Percentiles rank a stretch among this genome's conserved stretches.
Conservation (phyloP, 2,888 invertebrate genomes). For the Strigamia transsilvanica region DNA sequence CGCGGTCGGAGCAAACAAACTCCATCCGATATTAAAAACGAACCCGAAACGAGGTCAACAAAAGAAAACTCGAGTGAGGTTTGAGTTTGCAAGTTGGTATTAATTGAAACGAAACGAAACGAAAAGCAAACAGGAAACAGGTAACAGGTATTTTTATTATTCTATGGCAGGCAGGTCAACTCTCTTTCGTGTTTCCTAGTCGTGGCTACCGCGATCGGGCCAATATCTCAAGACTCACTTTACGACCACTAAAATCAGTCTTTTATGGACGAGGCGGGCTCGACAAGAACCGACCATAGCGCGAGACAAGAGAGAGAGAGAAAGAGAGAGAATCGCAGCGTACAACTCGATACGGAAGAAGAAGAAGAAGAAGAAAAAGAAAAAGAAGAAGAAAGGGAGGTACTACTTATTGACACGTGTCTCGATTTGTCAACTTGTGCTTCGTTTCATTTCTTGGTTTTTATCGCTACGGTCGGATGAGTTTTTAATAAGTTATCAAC, state of each 20-base stretch:
- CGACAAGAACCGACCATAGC: neutral
- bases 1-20: too few species aligned
- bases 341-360: neutral
- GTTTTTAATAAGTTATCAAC: too few species aligned
- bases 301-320: neutral
- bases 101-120: too few species aligned
- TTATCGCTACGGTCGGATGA: neutral
- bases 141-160: too few species aligned
- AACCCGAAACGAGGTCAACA: too few species aligned
- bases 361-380: too few species aligned
- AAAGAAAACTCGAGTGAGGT: too few species aligned
- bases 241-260: constrained; percentile 36
- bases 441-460: neutral
- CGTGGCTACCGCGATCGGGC: constrained; percentile 2
- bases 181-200: constrained; percentile 11
- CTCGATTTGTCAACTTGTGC: too few species aligned
- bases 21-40: too few species aligned
- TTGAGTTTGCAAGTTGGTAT: too few species aligned
- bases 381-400: too few species aligned
- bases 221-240: constrained; percentile 28
- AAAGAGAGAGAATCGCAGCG: neutral
- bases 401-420: neutral
- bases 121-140: too few species aligned
- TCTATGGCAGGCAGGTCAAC: neutral
- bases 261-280: constrained; percentile 33